Evolutionary conservation across 2,113 vertebrate genomes (phyloP).

Genomic region (Dicrurus megarhynchus): DNA sequence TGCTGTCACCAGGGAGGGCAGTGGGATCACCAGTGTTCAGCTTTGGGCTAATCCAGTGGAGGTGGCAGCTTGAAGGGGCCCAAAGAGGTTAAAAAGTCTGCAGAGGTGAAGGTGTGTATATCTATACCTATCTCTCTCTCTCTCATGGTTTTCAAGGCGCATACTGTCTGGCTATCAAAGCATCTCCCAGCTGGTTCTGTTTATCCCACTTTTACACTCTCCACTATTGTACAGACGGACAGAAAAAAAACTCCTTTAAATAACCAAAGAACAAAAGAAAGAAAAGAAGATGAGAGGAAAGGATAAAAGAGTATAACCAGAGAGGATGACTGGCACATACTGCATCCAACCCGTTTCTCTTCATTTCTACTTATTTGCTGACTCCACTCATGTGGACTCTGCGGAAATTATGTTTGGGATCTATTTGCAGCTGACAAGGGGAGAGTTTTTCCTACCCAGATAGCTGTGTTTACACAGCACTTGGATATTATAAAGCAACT

Average conservation of each 20-base stretch:
- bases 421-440: background rate
- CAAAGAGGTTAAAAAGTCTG: background rate
- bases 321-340: background rate
- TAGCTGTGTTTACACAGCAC: background rate
- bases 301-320: background rate
- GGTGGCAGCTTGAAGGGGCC: background rate
- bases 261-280: background rate
- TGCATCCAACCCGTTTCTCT: background rate
- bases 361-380: background rate
- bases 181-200: background rate
- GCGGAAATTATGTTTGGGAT: background rate
- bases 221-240: fast-evolving
- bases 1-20: background rate
- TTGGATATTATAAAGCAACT: background rate
- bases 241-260: background rate
- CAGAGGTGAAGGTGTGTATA: background rate
- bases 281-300: background rate
- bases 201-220: background rate
- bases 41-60: background rate
- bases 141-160: background rate
- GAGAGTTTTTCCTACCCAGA: background rate
- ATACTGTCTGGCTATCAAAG: background rate
- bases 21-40: fast-evolving
- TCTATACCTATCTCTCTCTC: background rate
- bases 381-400: background rate